phyloP scores from a whole-genome alignment of 2,888 invertebrate genomes.

The Petrolisthes manimaculis region DNA sequence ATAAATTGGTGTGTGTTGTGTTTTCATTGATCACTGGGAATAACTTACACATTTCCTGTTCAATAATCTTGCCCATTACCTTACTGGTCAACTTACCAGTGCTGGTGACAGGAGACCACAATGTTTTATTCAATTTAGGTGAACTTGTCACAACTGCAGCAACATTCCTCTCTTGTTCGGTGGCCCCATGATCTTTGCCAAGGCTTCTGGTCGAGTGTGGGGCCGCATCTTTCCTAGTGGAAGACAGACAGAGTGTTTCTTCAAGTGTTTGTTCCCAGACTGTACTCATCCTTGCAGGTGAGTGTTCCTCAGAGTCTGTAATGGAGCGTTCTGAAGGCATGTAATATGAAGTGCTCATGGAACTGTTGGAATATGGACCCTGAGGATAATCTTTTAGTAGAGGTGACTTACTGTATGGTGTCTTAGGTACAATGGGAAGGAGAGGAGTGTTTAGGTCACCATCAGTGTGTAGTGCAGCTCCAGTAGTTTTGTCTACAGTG shows the following conservation, averaged over 20 bases:
- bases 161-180: not conserved
- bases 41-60: slow-evolving; percentile 41
- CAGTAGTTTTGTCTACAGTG: not conserved
- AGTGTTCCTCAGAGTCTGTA: slow-evolving; percentile 45
- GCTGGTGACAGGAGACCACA: not conserved
- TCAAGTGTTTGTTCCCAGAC: slow-evolving; percentile 28
- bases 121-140: not conserved
- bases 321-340: slow-evolving; percentile 48
- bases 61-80: slow-evolving; percentile 47
- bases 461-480: slow-evolving; percentile 11
- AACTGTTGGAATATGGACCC: slow-evolving; percentile 59
- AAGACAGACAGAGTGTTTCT: slow-evolving; percentile 14
- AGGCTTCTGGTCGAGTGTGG: not conserved
- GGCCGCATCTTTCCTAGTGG: not conserved
- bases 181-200: not conserved
- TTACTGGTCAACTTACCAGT: slow-evolving; percentile 32
- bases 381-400: slow-evolving; percentile 53
- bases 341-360: slow-evolving; percentile 48
- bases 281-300: slow-evolving; percentile 30
- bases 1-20: not conserved
- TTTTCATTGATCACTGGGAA: slow-evolving; percentile 16
- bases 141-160: not conserved
- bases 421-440: not conserved
- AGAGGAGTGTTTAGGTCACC: slow-evolving; percentile 49
- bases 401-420: slow-evolving; percentile 25